Evolutionary conservation across 2,113 vertebrate genomes (phyloP).

Genomic region (Tautogolabrus adspersus): DNA sequence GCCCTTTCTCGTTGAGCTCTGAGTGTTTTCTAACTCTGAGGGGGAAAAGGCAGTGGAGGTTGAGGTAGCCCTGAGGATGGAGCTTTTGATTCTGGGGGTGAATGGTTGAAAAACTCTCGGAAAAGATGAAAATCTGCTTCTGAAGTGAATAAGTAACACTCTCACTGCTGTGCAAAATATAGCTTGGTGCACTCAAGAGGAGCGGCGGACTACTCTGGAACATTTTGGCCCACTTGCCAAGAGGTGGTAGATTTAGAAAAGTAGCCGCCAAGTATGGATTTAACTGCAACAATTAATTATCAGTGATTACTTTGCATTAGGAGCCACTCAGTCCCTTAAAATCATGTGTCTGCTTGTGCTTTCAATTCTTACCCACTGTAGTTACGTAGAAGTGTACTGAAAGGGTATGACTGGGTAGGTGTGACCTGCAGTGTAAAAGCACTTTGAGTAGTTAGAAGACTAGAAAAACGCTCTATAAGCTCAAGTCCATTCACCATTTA

Average conservation of each 20-base stretch:
- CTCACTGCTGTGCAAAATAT: not conserved
- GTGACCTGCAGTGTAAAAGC: too few relatives aligned
- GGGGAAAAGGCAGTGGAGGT: not conserved
- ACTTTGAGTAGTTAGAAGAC: too few relatives aligned
- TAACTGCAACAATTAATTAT: not conserved
- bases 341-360: slow-evolving; percentile 2
- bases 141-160: slow-evolving; percentile 2
- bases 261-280: not conserved
- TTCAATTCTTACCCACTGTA: not conserved
- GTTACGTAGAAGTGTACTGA: not conserved
- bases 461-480: too few relatives aligned
- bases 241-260: not conserved
- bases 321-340: not conserved
- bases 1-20: slow-evolving; percentile 27
- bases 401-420: too few relatives aligned
- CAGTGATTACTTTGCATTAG: not conserved
- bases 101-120: not conserved
- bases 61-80: not conserved
- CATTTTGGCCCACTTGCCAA: not conserved
- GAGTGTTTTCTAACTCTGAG: slow-evolving; percentile 11
- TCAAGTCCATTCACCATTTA: too few relatives aligned
- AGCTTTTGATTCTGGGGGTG: slow-evolving; percentile 2
- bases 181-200: not conserved
- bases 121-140: not conserved
- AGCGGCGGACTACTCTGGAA: not conserved